Evolutionary conservation across 2,888 invertebrate species (phyloP), one percentile per base, ranked within the genome.

Genomic region (Clepsis dumicolana): DNA sequence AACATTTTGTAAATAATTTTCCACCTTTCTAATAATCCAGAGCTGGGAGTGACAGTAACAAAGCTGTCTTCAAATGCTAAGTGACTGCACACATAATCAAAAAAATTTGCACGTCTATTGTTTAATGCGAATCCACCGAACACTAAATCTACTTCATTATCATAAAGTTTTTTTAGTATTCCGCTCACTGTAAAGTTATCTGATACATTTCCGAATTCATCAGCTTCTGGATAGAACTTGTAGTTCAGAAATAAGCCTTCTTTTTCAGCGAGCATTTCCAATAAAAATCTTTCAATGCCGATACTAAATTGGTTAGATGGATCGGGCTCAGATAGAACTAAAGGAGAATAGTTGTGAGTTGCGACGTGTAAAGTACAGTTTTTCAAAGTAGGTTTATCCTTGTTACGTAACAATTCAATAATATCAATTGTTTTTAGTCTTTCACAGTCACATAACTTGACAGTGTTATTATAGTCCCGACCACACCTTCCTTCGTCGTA

Each of bases 181-280:
- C 72, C 72, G 10, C 63, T 64, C 12, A 72, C 41, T 14, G 68
- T 68, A 21, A 64, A 65, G 18, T 72, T 72, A 32, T 65, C 56
- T 10, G 62, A 63, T 32, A 72, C 29, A n/a, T 38, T 41, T 25
- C 72, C 72, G 16, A 59, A 72, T 18, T 54, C 62, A 52, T 56
- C 41, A 0, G 21, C n/a, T 24, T 63, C 32, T 4, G 56, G 14
- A 27, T 64, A 54, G 65, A 57, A 68, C 14, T 32, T 56, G 18
- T 72, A 72, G 21, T 65, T 60, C 8, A 70, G 8, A 10, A 54
- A 14, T 21, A 72, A 57, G 4, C 63, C 41, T 35, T 63, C 21
- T 24, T 10, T 25, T 21, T 59, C 35, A 25, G 60, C 65, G 4
- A 70, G 57, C 16, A 54, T 41, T 56, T 65, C 56, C 25, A 72